Conservation (phyloP, 2,797 vertebrate species). For the Mormyrus hasselquistii region DNA sequence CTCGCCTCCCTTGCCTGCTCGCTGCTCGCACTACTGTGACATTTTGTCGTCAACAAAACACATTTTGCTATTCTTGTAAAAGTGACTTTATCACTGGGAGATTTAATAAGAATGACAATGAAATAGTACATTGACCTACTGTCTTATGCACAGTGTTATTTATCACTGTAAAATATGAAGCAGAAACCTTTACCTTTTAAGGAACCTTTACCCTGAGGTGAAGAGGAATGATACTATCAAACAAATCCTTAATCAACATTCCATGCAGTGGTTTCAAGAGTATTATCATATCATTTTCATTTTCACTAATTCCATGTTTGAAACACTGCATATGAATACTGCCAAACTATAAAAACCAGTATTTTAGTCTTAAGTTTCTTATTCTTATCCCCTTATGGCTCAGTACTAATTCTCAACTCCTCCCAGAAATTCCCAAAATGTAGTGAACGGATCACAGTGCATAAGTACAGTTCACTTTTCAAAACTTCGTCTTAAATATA, state of each 20-base stretch:
- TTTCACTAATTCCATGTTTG: not conserved
- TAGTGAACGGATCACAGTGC: not conserved
- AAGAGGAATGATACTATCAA: not conserved
- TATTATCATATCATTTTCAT: not conserved
- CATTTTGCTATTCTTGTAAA: not conserved
- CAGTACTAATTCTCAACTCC: not conserved
- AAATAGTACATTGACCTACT: not conserved
- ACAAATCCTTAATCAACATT: not conserved
- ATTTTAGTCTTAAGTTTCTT: not conserved
- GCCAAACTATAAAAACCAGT: not conserved
- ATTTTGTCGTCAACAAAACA: not conserved
- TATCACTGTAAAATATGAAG: not conserved
- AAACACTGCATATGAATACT: not conserved
- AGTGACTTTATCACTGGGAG: not conserved
- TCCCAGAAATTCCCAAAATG: not conserved
- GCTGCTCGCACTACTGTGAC: no score
- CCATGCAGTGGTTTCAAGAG: not conserved
- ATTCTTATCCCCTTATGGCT: not conserved
- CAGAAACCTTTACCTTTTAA: not conserved
- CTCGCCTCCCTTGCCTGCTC: no score
- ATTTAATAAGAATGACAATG: not conserved
- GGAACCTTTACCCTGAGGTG: not conserved
- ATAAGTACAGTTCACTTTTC: not conserved
- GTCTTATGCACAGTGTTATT: not conserved
- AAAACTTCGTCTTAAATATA: not conserved